phyloP scores from a whole-genome alignment of 2,888 invertebrate species.

The Ophion obscuratus region DNA sequence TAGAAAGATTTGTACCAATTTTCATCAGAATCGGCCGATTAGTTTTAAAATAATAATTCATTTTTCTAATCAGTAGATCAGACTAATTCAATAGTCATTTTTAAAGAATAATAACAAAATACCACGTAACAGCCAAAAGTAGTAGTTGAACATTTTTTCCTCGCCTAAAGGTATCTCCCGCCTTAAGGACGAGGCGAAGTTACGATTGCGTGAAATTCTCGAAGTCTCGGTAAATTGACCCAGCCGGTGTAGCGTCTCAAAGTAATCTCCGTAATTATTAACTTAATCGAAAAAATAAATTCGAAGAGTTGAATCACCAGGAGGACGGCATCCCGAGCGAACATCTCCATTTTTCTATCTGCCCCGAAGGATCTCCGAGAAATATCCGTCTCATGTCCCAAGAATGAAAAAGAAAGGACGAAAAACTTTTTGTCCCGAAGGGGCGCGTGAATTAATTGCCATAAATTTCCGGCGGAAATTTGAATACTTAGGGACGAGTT shows the following conservation, averaged over 20 bases:
- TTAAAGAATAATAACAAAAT: too few relatives aligned
- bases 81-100: too few relatives aligned
- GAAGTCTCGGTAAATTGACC: neutral
- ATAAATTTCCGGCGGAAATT: slow-evolving; percentile 42
- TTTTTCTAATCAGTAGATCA: too few relatives aligned
- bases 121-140: too few relatives aligned
- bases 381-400: neutral
- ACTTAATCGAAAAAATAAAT: slow-evolving; percentile 11
- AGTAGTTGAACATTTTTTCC: too few relatives aligned
- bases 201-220: neutral
- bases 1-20: too few relatives aligned
- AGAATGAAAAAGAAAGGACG: neutral
- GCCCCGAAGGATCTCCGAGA: neutral
- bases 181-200: neutral
- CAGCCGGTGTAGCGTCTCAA: neutral
- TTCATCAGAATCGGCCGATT: too few relatives aligned
- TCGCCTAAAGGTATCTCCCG: too few relatives aligned
- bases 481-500: slow-evolving; percentile 40
- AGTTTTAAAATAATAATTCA: too few relatives aligned
- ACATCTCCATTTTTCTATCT: neutral
- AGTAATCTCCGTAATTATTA: neutral
- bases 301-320: slow-evolving; percentile 1
- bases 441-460: slow-evolving; percentile 30
- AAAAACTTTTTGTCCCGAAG: slow-evolving; percentile 16
- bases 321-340: neutral